These are phyloP conservation scores for Pithys albifrons DNA, from an alignment of 2,113 vertebrate species.

Conservation along the genomic window DNA sequence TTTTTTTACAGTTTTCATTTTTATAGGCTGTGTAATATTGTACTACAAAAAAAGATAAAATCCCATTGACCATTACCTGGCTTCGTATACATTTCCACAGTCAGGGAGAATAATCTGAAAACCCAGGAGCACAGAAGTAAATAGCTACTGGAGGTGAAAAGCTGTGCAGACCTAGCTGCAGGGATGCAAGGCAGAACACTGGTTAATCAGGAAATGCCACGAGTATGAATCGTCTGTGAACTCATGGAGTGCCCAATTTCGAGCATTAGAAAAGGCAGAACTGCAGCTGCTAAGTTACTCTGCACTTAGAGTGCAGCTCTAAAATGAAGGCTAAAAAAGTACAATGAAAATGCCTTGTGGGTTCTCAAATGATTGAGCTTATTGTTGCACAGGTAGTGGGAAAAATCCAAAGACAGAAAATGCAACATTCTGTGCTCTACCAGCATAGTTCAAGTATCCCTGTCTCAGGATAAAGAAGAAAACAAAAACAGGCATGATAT, in stretches of 20 bases:
- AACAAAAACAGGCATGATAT: neutral
- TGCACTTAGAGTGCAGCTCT: neutral
- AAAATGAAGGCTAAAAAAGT: neutral
- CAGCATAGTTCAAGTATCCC: neutral
- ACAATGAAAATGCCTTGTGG: neutral
- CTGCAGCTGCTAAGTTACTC: neutral
- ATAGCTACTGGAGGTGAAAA: constrained; percentile 2
- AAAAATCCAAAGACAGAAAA: neutral
- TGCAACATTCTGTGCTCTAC: neutral
- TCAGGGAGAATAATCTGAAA: neutral
- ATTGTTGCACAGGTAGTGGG: neutral
- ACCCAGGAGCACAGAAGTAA: neutral
- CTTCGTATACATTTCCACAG: neutral
- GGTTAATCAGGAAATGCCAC: constrained; percentile 17
- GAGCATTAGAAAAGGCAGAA: neutral
- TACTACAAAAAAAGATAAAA: neutral
- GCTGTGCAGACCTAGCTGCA: neutral
- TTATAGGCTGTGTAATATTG: neutral
- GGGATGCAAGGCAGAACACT: neutral
- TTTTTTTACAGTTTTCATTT: neutral
- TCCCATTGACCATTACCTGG: neutral
- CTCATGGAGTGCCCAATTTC: neutral
- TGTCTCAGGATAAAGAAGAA: neutral
- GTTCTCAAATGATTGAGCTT: neutral
- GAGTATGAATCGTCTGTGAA: neutral